Percentiles rank a stretch among this genome's conserved stretches.
phyloP scores from a whole-genome alignment of 2,888 invertebrate species.

The Monoplex corrugatus region DNA sequence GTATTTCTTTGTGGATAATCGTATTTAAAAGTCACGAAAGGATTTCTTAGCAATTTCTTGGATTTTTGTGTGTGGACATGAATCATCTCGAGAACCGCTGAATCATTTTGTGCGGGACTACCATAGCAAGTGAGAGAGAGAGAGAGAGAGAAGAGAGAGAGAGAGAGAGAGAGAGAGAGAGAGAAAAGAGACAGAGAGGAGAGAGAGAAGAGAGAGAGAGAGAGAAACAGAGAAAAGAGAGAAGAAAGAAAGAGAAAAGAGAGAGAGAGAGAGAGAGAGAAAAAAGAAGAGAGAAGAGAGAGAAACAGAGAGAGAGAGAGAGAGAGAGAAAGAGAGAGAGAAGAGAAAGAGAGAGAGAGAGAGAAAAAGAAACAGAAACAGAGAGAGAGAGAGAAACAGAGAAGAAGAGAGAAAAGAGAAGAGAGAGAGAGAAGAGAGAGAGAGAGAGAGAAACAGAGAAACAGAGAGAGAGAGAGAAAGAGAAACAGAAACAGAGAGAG shows the following conservation, averaged over 20 bases:
- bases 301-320: not conserved
- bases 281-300: not conserved
- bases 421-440: too few relatives aligned
- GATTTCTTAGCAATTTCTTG: too few relatives aligned
- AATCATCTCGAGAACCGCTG: too few relatives aligned
- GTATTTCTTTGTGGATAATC: too few relatives aligned
- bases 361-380: not conserved
- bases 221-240: not conserved
- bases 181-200: not conserved
- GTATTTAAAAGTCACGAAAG: too few relatives aligned
- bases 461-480: too few relatives aligned
- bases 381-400: not conserved
- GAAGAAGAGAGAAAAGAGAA: not conserved
- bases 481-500: too few relatives aligned
- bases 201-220: not conserved
- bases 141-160: conserved; percentile 16
- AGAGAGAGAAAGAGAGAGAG: not conserved
- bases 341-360: not conserved
- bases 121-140: too few relatives aligned
- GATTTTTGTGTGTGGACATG: too few relatives aligned
- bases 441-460: too few relatives aligned
- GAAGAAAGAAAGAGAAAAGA: not conserved
- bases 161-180: not conserved
- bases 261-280: not conserved
- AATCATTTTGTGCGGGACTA: too few relatives aligned